These are phyloP conservation scores for Lasioglossum calceatum DNA, from an alignment of 2,888 invertebrate species.

Conservation along the genomic window DNA sequence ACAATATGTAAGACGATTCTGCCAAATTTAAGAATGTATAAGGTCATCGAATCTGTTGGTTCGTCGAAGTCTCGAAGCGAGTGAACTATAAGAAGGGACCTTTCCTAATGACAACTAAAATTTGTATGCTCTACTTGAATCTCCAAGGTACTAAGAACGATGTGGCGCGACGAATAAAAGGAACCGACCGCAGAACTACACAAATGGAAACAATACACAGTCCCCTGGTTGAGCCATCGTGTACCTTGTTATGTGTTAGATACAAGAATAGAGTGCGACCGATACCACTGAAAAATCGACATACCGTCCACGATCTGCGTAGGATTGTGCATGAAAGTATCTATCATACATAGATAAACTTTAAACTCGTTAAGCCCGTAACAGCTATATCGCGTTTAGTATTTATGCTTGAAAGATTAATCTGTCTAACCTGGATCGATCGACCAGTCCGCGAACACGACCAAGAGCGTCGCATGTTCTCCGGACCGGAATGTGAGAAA, in stretches of 20 bases:
- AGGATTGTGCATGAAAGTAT: constrained; percentile 66
- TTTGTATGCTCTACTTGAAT: constrained; percentile 53
- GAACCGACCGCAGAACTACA: constrained; percentile 58
- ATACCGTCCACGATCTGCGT: constrained; percentile 63
- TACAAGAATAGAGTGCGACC: constrained; percentile 63
- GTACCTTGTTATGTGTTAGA: constrained; percentile 61
- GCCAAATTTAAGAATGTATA: constrained; percentile 58
- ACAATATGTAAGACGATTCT: constrained; percentile 70
- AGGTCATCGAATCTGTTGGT: constrained; percentile 62
- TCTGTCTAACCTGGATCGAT: constrained; percentile 60
- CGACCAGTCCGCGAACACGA: constrained; percentile 66
- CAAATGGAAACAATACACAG: constrained; percentile 60
- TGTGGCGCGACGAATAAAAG: constrained; percentile 56
- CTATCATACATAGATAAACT: constrained; percentile 63
- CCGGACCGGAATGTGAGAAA: constrained; percentile 63
- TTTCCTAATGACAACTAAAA: constrained; percentile 66
- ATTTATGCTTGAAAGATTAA: constrained; percentile 67
- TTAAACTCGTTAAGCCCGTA: constrained; percentile 60
- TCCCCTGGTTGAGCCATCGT: constrained; percentile 68
- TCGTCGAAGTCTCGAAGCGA: constrained; percentile 66
- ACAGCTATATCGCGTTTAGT: constrained; percentile 53
- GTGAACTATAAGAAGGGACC: constrained; percentile 56
- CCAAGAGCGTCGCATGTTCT: constrained; percentile 64
- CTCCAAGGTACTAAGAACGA: constrained; percentile 62
- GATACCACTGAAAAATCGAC: constrained; percentile 64